Conservation (phyloP, 2,888 invertebrate genomes). For the Napeogenes sylphis region DNA sequence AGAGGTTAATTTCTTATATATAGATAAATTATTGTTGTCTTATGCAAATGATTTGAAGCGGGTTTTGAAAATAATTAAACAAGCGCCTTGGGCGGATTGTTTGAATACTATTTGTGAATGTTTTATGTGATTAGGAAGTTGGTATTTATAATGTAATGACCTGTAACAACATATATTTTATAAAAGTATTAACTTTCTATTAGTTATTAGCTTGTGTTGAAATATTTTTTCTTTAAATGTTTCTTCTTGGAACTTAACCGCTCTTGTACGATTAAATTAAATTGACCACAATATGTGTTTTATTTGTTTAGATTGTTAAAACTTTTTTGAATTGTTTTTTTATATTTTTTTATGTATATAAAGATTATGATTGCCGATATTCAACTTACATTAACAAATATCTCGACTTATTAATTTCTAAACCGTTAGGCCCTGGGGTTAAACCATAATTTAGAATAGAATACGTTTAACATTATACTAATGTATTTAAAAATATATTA, state of each 20-base stretch:
- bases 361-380: background rate
- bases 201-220: background rate
- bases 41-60: slow-evolving; percentile 66
- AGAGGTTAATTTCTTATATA: slow-evolving; percentile 68
- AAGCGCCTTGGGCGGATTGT: slow-evolving; percentile 56
- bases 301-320: no score
- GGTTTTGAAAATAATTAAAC: slow-evolving; percentile 71
- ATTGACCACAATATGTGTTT: no score
- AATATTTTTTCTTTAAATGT: no score
- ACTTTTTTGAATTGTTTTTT: no score
- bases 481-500: slow-evolving; percentile 13
- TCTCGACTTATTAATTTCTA: background rate
- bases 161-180: slow-evolving; percentile 38
- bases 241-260: no score
- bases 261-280: no score
- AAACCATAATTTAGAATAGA: background rate
- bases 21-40: slow-evolving; percentile 72
- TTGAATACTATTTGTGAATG: slow-evolving; percentile 58
- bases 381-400: background rate
- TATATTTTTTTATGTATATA: no score
- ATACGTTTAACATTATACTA: background rate
- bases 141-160: slow-evolving; percentile 38
- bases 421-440: background rate
- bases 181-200: slow-evolving; percentile 30
- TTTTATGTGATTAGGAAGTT: slow-evolving; percentile 67